A percentile compares a stretch with the other conserved stretches of the same genome.
Evolutionary conservation across 2,113 vertebrate genomes (phyloP).

Genomic region (Pelecanoides urinatrix): DNA sequence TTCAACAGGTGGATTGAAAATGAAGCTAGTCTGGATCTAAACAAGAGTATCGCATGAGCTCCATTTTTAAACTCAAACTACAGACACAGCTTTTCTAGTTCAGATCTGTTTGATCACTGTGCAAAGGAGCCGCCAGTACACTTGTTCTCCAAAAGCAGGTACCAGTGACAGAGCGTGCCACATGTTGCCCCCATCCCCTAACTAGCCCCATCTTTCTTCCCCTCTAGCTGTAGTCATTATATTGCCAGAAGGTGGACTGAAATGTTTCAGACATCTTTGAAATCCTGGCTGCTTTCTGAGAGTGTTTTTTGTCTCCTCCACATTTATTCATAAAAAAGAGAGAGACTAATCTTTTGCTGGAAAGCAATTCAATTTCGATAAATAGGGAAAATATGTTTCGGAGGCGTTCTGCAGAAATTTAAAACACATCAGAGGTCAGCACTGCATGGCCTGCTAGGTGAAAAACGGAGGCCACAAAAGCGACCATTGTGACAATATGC

Average conservation of each 20-base stretch:
- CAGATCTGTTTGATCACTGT: not conserved
- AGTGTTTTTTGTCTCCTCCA: not conserved
- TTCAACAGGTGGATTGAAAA: not conserved
- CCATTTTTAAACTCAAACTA: not conserved
- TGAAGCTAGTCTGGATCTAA: not conserved
- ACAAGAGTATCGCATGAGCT: not conserved
- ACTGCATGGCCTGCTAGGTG: not conserved
- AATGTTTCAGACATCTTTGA: not conserved
- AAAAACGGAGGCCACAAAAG: conserved; percentile 31
- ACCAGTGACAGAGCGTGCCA: rapidly evolving
- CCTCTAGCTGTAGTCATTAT: not conserved
- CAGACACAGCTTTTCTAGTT: not conserved
- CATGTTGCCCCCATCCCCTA: rapidly evolving
- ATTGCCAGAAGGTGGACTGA: not conserved
- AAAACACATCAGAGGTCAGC: conserved; percentile 15
- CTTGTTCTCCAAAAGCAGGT: not conserved
- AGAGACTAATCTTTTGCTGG: not conserved
- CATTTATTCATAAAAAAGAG: not conserved
- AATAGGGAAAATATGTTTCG: not conserved
- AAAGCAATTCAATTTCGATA: not conserved
- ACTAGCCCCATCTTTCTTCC: not conserved
- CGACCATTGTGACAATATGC: conserved; percentile 1
- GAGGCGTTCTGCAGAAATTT: conserved; percentile 32
- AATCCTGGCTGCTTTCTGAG: not conserved
- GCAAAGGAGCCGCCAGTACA: not conserved